These are phyloP conservation scores for Ormyrus rosae DNA, from an alignment of 2,888 invertebrate species.

Conservation along the genomic window DNA sequence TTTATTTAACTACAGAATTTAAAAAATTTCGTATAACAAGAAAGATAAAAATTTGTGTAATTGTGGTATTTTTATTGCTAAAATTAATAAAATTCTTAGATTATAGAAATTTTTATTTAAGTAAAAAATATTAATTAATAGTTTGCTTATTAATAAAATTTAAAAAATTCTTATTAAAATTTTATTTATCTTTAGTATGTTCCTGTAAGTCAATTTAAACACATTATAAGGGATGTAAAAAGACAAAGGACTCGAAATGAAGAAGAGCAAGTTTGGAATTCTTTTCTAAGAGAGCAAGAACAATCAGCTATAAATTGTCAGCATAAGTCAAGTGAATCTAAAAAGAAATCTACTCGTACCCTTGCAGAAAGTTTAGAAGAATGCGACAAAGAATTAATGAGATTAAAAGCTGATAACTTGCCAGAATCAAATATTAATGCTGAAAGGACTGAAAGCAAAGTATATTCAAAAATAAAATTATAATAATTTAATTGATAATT, in stretches of 20 bases:
- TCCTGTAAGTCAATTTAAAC: slow-evolving; percentile 68
- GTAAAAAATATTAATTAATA: not conserved
- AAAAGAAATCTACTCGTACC: slow-evolving; percentile 46
- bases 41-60: no score
- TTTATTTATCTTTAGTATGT: slow-evolving; percentile 65
- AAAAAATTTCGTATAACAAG: no score
- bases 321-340: not conserved
- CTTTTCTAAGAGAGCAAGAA: slow-evolving; percentile 64
- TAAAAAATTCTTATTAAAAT: not conserved
- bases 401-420: slow-evolving; percentile 62
- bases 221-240: slow-evolving; percentile 68
- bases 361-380: slow-evolving; percentile 60
- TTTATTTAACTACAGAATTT: no score
- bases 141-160: not conserved
- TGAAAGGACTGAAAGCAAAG: not conserved
- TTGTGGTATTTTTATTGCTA: no score
- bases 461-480: not conserved
- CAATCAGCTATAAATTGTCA: slow-evolving; percentile 41
- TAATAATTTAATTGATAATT: slow-evolving; percentile 21
- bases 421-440: slow-evolving; percentile 57
- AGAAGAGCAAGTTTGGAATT: slow-evolving; percentile 68
- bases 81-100: not conserved
- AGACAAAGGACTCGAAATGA: slow-evolving; percentile 65
- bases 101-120: slow-evolving; percentile 4
- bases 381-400: slow-evolving; percentile 64